Evolutionary conservation across 2,888 invertebrate genomes (phyloP).

Genomic region (Hypselothyrea guttata): DNA sequence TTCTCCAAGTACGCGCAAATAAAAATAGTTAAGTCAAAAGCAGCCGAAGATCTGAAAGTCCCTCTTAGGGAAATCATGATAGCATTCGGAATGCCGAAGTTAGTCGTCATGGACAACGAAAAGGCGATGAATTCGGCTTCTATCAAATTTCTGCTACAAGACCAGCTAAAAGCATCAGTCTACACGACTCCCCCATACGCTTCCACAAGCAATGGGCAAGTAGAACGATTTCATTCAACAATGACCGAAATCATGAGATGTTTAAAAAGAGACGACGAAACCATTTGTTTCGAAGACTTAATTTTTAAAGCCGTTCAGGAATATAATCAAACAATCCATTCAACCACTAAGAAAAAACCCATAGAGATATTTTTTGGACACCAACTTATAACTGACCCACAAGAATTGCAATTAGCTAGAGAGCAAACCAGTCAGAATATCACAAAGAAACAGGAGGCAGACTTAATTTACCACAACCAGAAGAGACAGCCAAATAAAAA

Average conservation of each 20-base stretch:
- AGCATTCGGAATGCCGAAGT: slow-evolving; percentile 11
- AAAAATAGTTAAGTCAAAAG: slow-evolving; percentile 9
- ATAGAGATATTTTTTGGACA: neutral
- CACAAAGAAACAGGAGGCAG: neutral
- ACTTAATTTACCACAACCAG: neutral
- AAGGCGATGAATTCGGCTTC: neutral
- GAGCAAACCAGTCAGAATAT: neutral
- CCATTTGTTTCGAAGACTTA: neutral
- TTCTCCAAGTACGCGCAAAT: slow-evolving; percentile 1
- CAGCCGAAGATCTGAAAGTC: slow-evolving; percentile 12
- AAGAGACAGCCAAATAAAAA: neutral
- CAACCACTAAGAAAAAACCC: neutral
- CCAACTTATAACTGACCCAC: neutral
- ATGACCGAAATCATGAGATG: slow-evolving; percentile 6
- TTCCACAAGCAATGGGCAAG: slow-evolving; percentile 10
- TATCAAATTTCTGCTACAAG: slow-evolving; percentile 9
- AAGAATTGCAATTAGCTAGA: neutral
- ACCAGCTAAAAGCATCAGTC: slow-evolving; percentile 4
- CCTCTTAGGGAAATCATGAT: slow-evolving; percentile 13
- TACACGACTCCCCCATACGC: slow-evolving; percentile 12
- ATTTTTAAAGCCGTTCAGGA: slow-evolving; percentile 26
- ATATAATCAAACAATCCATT: slow-evolving; percentile 18
- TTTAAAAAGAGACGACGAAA: neutral
- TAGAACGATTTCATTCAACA: slow-evolving; percentile 9
- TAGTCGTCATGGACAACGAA: slow-evolving; percentile 14